A percentile compares a stretch with the other conserved stretches of the same genome.
Evolutionary conservation across 2,888 invertebrate species (phyloP).

Genomic region (Tetanocera ferruginea): DNA sequence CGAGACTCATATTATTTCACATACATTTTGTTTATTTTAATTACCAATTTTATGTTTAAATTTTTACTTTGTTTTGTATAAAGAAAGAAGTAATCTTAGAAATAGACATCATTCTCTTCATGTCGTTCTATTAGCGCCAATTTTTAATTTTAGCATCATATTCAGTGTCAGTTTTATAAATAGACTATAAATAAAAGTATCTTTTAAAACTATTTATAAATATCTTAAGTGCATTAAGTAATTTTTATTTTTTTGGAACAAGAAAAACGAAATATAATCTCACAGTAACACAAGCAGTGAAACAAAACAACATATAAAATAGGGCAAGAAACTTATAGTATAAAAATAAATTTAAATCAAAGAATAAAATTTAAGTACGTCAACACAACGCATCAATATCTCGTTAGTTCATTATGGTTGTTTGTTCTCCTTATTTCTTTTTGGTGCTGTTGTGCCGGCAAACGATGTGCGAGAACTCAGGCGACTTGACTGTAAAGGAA

Average conservation of each 20-base stretch:
- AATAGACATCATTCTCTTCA: background rate
- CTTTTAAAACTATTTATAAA: no score
- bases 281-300: background rate
- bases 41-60: no score
- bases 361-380: background rate
- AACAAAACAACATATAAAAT: background rate
- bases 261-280: background rate
- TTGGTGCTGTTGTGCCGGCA: constrained; percentile 27
- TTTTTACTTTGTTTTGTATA: no score
- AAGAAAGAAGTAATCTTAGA: no score
- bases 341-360: background rate
- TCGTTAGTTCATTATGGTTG: constrained; percentile 36
- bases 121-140: background rate
- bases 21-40: no score
- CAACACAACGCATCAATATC: background rate
- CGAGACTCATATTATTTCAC: no score
- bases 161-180: background rate
- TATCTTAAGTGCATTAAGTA: no score
- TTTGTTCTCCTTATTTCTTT: constrained; percentile 51
- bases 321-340: background rate
- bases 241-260: background rate
- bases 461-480: constrained; percentile 41
- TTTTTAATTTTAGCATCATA: background rate
- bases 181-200: background rate
- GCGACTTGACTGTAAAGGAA: constrained; percentile 43